These are phyloP conservation scores for Gryon sp. DNA, from an alignment of 1,140 invertebrate genomes.

Conservation along the genomic window DNA sequence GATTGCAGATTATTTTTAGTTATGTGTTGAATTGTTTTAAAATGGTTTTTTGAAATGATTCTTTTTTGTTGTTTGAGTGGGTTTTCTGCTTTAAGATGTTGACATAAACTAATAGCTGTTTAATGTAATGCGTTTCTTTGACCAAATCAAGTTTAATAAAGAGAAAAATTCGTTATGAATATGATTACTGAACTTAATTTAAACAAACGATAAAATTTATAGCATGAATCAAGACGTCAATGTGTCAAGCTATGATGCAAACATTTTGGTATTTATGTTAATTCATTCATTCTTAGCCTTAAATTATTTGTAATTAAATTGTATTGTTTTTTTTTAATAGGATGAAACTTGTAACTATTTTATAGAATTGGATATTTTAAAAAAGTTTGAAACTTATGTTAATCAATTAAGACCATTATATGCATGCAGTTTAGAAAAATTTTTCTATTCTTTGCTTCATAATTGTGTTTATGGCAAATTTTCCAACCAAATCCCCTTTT, in stretches of 20 bases:
- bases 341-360: slow-evolving; percentile 10
- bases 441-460: slow-evolving; percentile 58
- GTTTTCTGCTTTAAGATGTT: slow-evolving; percentile 2
- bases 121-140: no score
- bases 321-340: no score
- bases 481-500: slow-evolving; percentile 44
- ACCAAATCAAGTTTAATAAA: no score
- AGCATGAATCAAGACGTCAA: slow-evolving; percentile 45
- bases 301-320: no score
- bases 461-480: slow-evolving; percentile 64
- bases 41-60: slow-evolving; percentile 7
- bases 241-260: background rate
- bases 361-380: slow-evolving; percentile 1
- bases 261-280: slow-evolving; percentile 36
- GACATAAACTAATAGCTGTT: no score
- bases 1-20: no score
- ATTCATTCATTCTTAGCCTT: no score
- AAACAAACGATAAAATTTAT: slow-evolving; percentile 20
- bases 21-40: no score
- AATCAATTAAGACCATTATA: slow-evolving; percentile 67
- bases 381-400: slow-evolving; percentile 58
- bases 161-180: no score
- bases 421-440: slow-evolving; percentile 64
- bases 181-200: no score
- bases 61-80: slow-evolving; percentile 4